A percentile compares a stretch with the other conserved stretches of the same genome.
These are phyloP conservation scores for Mylabris sibirica DNA, from an alignment of 2,888 invertebrate genomes.

Conservation along the genomic window DNA sequence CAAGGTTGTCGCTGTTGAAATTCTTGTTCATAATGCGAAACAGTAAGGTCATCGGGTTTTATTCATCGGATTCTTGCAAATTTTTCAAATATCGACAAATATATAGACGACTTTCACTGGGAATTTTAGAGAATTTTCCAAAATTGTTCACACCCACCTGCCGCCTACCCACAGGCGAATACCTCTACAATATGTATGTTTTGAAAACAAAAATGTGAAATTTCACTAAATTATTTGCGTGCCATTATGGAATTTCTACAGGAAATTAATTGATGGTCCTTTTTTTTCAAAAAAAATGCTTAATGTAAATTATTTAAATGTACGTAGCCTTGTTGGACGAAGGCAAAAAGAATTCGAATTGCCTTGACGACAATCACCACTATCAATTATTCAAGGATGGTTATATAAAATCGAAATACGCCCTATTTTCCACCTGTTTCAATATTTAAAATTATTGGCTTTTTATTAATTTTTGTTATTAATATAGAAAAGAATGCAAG, in stretches of 20 bases:
- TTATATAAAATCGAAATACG: neutral
- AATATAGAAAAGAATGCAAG: neutral
- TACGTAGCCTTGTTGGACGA: neutral
- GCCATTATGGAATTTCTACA: neutral
- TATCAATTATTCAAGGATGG: slow-evolving; percentile 6
- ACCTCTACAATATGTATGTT: neutral
- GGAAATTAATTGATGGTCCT: neutral
- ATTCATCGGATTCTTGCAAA: neutral
- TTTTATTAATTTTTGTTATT: neutral
- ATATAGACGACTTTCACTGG: slow-evolving; percentile 3
- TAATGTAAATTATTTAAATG: neutral
- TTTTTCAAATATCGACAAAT: neutral
- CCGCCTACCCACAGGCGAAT: neutral
- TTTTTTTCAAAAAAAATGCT: neutral
- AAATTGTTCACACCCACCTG: neutral
- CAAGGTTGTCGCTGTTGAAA: slow-evolving; percentile 7
- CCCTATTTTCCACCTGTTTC: neutral
- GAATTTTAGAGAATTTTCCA: neutral
- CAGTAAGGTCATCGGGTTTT: slow-evolving; percentile 1
- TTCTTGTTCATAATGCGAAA: slow-evolving; percentile 7
- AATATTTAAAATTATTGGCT: too few relatives aligned
- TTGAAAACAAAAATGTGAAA: neutral
- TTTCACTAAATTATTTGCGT: neutral
- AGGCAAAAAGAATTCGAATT: neutral
- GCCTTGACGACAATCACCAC: slow-evolving; percentile 1